Evolutionary conservation across 2,113 vertebrate genomes (phyloP).

Genomic region (Anarhynchus alexandrinus): DNA sequence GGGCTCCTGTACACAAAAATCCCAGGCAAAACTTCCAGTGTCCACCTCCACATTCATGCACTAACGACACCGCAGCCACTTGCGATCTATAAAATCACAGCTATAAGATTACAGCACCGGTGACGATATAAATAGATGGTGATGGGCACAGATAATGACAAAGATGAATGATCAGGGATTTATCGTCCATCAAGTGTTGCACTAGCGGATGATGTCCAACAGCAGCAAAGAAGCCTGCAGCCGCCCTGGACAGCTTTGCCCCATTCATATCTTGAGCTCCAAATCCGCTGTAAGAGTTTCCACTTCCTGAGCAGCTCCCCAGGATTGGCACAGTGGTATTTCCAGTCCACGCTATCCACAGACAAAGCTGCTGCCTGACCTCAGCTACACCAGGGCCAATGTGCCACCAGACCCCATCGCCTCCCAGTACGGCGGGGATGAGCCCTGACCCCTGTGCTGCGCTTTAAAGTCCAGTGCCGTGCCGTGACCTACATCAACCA

Average conservation of each 20-base stretch:
- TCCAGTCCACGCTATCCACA: not conserved
- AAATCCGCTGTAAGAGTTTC: not conserved
- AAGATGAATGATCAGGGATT: not conserved
- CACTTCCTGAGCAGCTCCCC: not conserved
- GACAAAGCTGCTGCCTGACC: not conserved
- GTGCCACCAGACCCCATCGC: rapidly evolving
- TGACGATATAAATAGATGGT: not conserved
- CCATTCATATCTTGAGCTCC: not conserved
- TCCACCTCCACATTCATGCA: not conserved
- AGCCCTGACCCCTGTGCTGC: rapidly evolving
- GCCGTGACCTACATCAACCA: conserved; percentile 20
- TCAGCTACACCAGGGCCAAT: not conserved
- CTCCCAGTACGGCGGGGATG: rapidly evolving
- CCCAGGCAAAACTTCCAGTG: not conserved
- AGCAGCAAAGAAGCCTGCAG: not conserved
- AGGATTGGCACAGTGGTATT: not conserved
- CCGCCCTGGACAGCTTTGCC: not conserved
- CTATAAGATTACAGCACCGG: not conserved
- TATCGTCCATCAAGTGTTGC: not conserved
- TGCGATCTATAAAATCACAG: not conserved
- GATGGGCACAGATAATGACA: not conserved
- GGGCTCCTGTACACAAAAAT: not conserved
- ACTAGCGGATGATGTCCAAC: not conserved
- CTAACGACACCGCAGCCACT: not conserved
- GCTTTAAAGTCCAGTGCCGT: not conserved